Percentiles rank a stretch among this genome's conserved stretches.
Conservation (phyloP, 2,797 vertebrate genomes). For the Hybognathus amarus region DNA sequence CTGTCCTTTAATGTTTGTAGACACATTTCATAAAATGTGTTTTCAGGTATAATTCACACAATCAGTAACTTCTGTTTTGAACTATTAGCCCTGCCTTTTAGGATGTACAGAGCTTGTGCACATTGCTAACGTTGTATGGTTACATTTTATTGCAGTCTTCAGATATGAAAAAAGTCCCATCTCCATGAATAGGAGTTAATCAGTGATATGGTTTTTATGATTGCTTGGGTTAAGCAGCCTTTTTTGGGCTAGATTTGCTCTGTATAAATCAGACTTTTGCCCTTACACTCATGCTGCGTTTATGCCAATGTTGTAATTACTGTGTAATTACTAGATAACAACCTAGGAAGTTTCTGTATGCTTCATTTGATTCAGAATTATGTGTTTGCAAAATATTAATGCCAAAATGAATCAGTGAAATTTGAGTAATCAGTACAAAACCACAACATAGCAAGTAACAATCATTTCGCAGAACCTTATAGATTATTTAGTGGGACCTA, state of each 20-base stretch:
- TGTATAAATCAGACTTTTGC: not conserved
- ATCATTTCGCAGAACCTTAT: not conserved
- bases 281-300: not conserved
- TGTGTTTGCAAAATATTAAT: not conserved
- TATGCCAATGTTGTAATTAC: not conserved
- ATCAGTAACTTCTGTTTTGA: not conserved
- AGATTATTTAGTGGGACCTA: not conserved
- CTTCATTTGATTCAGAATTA: not conserved
- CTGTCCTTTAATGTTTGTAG: not conserved
- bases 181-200: not conserved
- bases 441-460: not conserved
- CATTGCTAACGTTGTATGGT: not conserved
- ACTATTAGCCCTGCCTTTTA: not conserved
- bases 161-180: not conserved
- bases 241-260: not conserved
- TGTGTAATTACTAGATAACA: slow-evolving; percentile 12
- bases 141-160: not conserved
- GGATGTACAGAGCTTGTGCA: not conserved
- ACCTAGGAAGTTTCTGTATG: not conserved
- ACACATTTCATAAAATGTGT: not conserved
- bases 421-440: not conserved
- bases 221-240: not conserved
- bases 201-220: no score
- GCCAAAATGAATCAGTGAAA: not conserved
- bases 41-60: not conserved